Base-by-base conservation (phyloP, 1,140 invertebrate species). In the Heliothis virescens region DNA sequence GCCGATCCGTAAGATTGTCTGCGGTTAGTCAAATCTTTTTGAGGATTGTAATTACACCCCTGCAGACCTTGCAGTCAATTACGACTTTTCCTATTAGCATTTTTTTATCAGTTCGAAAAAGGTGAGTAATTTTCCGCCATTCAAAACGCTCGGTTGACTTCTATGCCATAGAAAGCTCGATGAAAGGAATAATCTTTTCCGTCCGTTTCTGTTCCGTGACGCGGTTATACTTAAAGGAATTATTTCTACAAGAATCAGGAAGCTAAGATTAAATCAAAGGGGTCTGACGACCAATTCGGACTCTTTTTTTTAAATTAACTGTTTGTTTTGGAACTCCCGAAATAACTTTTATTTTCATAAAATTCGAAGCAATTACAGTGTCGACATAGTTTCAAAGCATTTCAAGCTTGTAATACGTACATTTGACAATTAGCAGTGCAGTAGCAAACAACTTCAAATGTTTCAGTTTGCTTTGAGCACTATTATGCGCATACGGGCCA, bases 61-160 rank as follows among this genome's bases (percentile, higher is more conserved):
- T 62, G 41, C 73, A 75, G 57, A 16, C 11, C 47, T 60, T 76
- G 59, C 59, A 76, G 60, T 53, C 74, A 76, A 76, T 76, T 76
- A 76, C 60, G 48, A 63, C 57, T 76, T 76, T 62, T 53, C 60
- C 60, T 50, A 63, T 76, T 76, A 65, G 48, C 18, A 63, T 65
- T 76, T 76, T 76, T 53, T 34, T 29, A 72, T 41, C 69, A 16
- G 12, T 76, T 71, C 21, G 67, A 50, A 71, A 69, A 71, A 71
- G 48, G 67, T 67, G 67, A 52, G 67, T 26, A 71, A 52, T 52
- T 71, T 53, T 71, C 48, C 67, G 67, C 18, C n/a, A 71, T 71
- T 71, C 67, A 71, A 71, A 71, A 53, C 11, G 7, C 26, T 71
- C 48, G 67, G 47, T 53, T 71, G 67, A 71, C 15, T 71, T 71